Conservation (phyloP, 2,888 invertebrate species). For the Sarcophaga caerulescens region DNA sequence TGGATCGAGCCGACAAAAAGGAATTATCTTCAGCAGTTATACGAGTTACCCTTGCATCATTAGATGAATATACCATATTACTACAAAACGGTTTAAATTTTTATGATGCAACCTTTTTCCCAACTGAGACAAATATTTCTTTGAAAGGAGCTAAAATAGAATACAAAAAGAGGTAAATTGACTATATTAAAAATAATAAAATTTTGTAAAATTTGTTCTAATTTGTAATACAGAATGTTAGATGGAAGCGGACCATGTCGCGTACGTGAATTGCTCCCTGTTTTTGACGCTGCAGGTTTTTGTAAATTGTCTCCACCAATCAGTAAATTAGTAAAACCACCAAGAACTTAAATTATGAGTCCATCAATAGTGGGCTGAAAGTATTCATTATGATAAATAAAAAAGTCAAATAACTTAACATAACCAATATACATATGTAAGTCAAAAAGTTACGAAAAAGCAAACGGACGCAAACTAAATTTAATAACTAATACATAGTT, state of each 20-base stretch:
- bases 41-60: conserved; percentile 87
- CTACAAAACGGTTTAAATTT: conserved; percentile 93
- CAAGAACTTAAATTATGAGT: conserved; percentile 74
- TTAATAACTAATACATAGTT: too few species aligned
- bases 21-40: conserved; percentile 85
- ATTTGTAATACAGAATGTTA: conserved; percentile 82
- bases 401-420: too few species aligned
- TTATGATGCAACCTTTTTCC: conserved; percentile 93
- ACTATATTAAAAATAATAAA: neutral
- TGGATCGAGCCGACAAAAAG: conserved; percentile 81
- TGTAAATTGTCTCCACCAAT: conserved; percentile 91
- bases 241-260: conserved; percentile 87
- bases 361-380: too few species aligned
- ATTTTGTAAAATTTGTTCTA: conserved; percentile 57
- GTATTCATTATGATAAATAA: too few species aligned
- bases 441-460: too few species aligned
- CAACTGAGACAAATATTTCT: conserved; percentile 88
- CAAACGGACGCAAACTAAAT: too few species aligned
- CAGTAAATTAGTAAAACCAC: conserved; percentile 88
- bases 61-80: conserved; percentile 89
- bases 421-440: too few species aligned
- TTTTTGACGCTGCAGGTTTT: conserved; percentile 93
- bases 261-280: conserved; percentile 88
- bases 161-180: conserved; percentile 80
- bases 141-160: conserved; percentile 85